Evolutionary conservation across 2,888 invertebrate genomes (phyloP), one percentile per base, ranked within the genome.

Genomic region (Zygogramma bicolorata): DNA sequence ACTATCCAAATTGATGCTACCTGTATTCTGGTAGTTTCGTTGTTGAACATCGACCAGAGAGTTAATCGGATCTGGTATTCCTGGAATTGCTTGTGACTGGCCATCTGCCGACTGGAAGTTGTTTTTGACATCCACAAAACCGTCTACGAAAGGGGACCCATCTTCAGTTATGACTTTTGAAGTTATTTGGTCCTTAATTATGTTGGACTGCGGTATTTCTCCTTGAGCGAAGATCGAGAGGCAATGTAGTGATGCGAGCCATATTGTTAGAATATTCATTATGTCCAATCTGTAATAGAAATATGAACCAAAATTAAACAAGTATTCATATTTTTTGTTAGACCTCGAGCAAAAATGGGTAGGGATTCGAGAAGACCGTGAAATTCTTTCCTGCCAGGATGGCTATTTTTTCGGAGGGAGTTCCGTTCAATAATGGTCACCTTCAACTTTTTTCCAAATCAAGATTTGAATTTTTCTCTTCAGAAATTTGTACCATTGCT

Each of bases 11-110:
- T 82, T 81, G 25, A 71, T 65, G 8, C 66, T 75, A 13, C 66
- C 68, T 0, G 68, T 68, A 8, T 63, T 70, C 70, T 81, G 81
- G 61, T 82, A 82, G 40, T 81, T 81, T 20, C 82, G 73, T 69
- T 80, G 81, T 66, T 81, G 80, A 7, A 68, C 68, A 20, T 75
- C 75, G 0, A 68, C 1, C 40, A 42, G 38, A 7, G 69, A 1
- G 31, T 65, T 66, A 6, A 25, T 20, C 40, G 65, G 65, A 18
- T 65, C 65, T 20, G 62, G 27, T 3, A 62, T 46, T 27, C 46
- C 53, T 22, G n/a, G 34, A 61, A n/a, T 13, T 20, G 18, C 25
- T 22, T 63, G 63, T 18, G 46, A 0, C 46, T 46, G 29, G 20
- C 46, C 34, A 29, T 46, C 46, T 29, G 38, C 27, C 27, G 46